Evolutionary conservation across 2,797 vertebrate genomes (phyloP).

Genomic region (Mus minutoides): DNA sequence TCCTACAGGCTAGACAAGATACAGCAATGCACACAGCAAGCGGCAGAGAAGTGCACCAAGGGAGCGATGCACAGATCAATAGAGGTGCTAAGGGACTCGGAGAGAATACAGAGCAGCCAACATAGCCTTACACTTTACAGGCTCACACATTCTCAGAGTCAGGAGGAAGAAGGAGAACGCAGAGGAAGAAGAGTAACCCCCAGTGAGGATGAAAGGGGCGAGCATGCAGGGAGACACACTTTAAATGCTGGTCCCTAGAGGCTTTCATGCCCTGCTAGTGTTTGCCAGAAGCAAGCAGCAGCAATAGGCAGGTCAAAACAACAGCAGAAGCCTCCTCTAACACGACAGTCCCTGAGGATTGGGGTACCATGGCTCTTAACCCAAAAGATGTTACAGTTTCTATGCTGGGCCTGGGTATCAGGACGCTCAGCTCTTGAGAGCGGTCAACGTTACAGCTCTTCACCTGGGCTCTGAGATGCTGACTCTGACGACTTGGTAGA

Average conservation of each 20-base stretch:
- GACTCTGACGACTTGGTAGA: background rate
- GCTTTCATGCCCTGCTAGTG: background rate
- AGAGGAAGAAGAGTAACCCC: background rate
- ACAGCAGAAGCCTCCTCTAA: too few relatives aligned
- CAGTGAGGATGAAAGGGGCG: background rate
- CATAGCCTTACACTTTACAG: background rate
- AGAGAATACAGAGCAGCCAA: background rate
- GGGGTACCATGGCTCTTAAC: background rate
- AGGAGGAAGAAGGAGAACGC: background rate
- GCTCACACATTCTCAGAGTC: background rate
- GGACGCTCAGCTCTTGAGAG: background rate
- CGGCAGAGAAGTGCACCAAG: too few relatives aligned
- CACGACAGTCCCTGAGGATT: background rate
- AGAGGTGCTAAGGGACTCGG: background rate
- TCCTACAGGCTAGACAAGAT: background rate
- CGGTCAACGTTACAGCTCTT: background rate
- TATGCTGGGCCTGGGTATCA: background rate
- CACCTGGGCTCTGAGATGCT: background rate
- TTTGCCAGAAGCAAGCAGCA: background rate
- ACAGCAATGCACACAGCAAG: background rate
- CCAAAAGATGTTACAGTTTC: background rate
- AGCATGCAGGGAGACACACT: background rate
- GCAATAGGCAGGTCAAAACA: background rate
- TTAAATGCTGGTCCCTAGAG: background rate
- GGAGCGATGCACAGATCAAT: background rate